phyloP scores from a whole-genome alignment of 2,113 vertebrate genomes.

The Hassar affinis region DNA sequence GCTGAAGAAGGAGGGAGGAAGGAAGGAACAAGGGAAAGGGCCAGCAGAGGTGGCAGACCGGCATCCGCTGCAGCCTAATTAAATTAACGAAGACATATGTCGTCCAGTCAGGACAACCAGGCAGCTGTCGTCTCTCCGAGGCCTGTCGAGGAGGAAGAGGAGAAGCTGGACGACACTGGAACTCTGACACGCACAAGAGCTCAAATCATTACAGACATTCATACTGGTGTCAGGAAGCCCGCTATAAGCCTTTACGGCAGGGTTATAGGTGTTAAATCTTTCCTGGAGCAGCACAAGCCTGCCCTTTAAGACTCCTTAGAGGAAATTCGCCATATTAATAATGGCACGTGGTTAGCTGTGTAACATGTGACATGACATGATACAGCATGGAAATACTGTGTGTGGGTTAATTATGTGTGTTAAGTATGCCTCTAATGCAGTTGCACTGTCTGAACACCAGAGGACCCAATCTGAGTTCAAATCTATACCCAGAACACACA shows the following conservation, averaged over 20 bases:
- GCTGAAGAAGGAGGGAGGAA: not conserved
- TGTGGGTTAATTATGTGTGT: too few relatives aligned
- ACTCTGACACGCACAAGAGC: not conserved
- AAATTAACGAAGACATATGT: slow-evolving; percentile 58
- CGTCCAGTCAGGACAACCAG: slow-evolving; percentile 44
- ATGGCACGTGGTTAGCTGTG: too few relatives aligned
- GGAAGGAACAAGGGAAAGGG: not conserved
- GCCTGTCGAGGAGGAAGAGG: slow-evolving; percentile 32
- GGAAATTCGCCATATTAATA: not conserved
- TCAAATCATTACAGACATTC: slow-evolving; percentile 21
- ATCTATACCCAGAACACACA: not conserved
- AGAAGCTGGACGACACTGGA: not conserved
- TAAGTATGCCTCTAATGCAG: not conserved
- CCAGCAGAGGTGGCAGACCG: slow-evolving; percentile 26
- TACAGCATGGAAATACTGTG: not conserved
- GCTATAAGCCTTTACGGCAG: not conserved
- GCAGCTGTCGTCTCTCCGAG: slow-evolving; percentile 43
- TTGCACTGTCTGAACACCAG: not conserved
- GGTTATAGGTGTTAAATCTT: not conserved
- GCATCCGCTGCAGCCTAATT: slow-evolving; percentile 48
- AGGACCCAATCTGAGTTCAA: not conserved
- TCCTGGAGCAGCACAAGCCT: not conserved
- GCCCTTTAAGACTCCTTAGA: not conserved
- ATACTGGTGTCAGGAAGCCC: not conserved
- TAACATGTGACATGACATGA: not conserved